Base-by-base conservation (phyloP, 2,797 vertebrate species). In the Girardinus metallicus region DNA sequence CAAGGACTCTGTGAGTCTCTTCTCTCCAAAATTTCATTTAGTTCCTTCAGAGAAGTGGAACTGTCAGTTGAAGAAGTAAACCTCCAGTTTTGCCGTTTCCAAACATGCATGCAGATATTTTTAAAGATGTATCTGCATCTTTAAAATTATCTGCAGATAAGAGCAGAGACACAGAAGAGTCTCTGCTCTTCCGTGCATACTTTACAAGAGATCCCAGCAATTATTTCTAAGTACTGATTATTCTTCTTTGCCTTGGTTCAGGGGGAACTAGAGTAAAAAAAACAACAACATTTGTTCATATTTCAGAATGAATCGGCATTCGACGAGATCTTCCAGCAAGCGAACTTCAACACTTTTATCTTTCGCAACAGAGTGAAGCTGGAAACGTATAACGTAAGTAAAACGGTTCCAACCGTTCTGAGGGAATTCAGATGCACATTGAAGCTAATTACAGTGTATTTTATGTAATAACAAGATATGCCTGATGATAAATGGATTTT, bases 311-410 rank as follows among this genome's bases (percentile, higher is more conserved):
- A 99, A 86, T 87, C 96, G 15, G 97, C 97, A 0, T 99, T 97
- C 78, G 98, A 99, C 5, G 97, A 99, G 84, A 87, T 99, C 84
- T 97, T 99, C 91, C 97, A 99, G 73, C 96, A 97, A 49, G 97
- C 98, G 89, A 98, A 97, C 94, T 99, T 99, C 93, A 96, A 96
- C 82, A 97, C 97, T 0, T 98, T 96, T 0, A 93, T 96, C 51
- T 99, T 99, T 95, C 97, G 92, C 79, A 97, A 96, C 95, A 90
- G 98, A 89, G 96, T 99, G 84, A 99, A 99, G 88, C 91, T 98
- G 75, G 98, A 99, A 92, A 99, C 97, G 0, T 99, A 98, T 88
- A 99, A 99, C 0, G 99, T 99, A 91, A 98, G 99, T 97, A 76
- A 80, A 86, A 55, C 31, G 3, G 5, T 43, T 49, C 53, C 31